Base-by-base conservation (phyloP, 2,888 invertebrate genomes). In the Elegia similella region DNA sequence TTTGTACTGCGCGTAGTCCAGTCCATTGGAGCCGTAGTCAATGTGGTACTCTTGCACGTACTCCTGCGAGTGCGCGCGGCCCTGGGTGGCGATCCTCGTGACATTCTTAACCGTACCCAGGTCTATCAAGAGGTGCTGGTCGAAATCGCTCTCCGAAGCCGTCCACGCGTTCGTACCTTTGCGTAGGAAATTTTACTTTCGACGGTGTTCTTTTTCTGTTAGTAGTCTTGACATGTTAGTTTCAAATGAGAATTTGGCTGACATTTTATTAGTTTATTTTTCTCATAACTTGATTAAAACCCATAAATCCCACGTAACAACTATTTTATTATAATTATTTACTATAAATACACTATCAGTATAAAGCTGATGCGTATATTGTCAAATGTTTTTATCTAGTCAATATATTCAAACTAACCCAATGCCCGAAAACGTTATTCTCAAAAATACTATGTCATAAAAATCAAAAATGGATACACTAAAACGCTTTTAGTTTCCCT, bases 1-100 rank as follows among this genome's bases (percentile, higher is more conserved):
- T 92, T 97, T 97, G 88, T 96, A 98, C 80, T 95, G 95, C 59
- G 96, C 95, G 88, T 95, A 98, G 89, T 98, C 98, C 75, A 95
- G 94, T 63, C 97, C 97, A 78, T 97, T 97, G 71, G 96, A 95
- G 65, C 98, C 97, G 89, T 97, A 99, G 88, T 97, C 96, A 78
- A 99, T 95, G 80, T 95, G 95, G 87, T 96, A 99, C 86, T 99
- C 98, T 85, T 96, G 96, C 59, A 99, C 97, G 91, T 94, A 99
- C 86, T 99, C 98, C 72, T 95, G 94, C 63, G 97, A 96, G 78
- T 96, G 96, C 2, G 96, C 95, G 58, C 98, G 94, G 67, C 99
- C 99, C 84, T 97, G 97, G 29, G 98, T 96, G 66, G 96, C 95
- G 59, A 98, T 95, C 65, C 95, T 93, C 42, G 98, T 98, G 69